Conservation (phyloP, 2,113 vertebrate species). For the Paramisgurnus dabryanus region DNA sequence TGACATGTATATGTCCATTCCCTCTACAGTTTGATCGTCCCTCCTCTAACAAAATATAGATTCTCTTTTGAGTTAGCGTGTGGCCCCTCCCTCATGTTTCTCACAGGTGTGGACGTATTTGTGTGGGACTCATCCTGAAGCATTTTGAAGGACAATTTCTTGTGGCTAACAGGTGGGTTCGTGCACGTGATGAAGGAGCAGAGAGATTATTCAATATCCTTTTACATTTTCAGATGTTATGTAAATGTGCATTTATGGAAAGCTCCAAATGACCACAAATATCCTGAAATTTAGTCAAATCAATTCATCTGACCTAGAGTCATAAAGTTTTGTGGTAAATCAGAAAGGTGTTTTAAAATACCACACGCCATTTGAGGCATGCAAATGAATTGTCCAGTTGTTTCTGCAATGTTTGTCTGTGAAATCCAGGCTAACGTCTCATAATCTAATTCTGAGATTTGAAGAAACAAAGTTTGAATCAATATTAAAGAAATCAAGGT, state of each 20-base stretch:
- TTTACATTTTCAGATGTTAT: neutral
- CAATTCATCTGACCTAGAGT: no score
- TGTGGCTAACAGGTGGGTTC: neutral
- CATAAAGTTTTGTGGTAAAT: no score
- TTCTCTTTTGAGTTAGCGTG: slow-evolving; percentile 5
- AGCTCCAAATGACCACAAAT: neutral
- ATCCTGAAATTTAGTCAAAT: no score
- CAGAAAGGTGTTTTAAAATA: no score
- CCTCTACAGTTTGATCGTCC: slow-evolving; percentile 38
- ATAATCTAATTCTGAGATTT: no score
- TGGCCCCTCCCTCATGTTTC: slow-evolving; percentile 31
- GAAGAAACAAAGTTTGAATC: no score
- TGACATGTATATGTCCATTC: slow-evolving; percentile 56
- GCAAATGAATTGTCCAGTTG: no score
- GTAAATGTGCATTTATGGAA: neutral
- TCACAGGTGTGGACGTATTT: slow-evolving; percentile 30
- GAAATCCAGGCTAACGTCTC: no score
- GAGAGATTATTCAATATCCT: neutral
- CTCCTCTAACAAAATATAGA: slow-evolving; percentile 38
- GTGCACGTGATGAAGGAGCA: neutral
- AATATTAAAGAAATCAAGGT: no score
- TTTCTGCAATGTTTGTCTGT: no score
- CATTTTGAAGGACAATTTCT: neutral
- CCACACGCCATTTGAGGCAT: no score
- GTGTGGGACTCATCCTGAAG: neutral